Base-by-base conservation (phyloP, 1,140 invertebrate species). In the Matsumurasca onukii region DNA sequence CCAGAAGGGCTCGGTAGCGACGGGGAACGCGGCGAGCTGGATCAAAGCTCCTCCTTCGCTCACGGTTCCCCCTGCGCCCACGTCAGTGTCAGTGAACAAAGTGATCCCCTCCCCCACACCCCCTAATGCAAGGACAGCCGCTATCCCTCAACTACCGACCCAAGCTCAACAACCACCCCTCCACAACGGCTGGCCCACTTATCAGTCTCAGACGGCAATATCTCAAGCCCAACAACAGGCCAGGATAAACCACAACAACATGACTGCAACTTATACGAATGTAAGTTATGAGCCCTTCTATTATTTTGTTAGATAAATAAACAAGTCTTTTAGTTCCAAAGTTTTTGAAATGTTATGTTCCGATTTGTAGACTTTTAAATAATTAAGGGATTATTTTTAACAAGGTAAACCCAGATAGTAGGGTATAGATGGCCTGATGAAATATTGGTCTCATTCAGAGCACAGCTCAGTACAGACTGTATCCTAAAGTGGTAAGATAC, bases 131-230 rank as follows among this genome's bases (percentile, higher is more conserved):
- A 76, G 79, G 15, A 74, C 79, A 2, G 75, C 77, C 9, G 72
- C 75, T n/a, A 76, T 78, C 20, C 70, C 77, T 1, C 66, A 78
- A 3, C 79, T 80, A 49, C 74, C 77, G 5, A 78, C 80, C 20
- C 62, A 65, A 25, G 72, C 61, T 79, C 39, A 79, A 76, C 72
- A 68, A 75, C 76, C 39, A 75, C 76, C 31, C 76, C 77, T 63
- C 15, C 39, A 49, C 24, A 82, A 82, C 66, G 81, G 81, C 3
- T 83, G 81, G 81, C 75, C 79, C 15, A 76, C 80, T 20, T 83
- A 80, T 71, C 81, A 81, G 67, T 68, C 77, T 9, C 72, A 77
- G 31, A 74, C 79, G n/a, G n/a, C 49, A 12, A 17, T n/a, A 17
- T 31, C 29, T 3, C 62, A 65, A 27, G 27, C 29, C 13, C 62